Conservation (phyloP, 2,113 vertebrate genomes). For the Gorsachius goisagi region DNA sequence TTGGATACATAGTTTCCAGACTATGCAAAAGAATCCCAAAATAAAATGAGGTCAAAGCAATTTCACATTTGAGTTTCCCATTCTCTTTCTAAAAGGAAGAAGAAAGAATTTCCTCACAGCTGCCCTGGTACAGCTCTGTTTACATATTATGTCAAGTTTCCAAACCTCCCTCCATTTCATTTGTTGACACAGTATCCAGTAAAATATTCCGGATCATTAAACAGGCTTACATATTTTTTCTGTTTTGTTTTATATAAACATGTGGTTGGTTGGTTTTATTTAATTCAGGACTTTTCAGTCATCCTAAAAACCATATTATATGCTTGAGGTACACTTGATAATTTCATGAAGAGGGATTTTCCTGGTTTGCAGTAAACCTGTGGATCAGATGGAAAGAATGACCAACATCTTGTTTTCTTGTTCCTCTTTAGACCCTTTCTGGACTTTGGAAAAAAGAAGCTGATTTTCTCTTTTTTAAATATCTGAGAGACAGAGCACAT, state of each 20-base stretch:
- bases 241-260: not conserved
- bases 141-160: slow-evolving; percentile 7
- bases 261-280: not conserved
- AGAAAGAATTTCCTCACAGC: not conserved
- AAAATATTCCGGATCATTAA: slow-evolving; percentile 27
- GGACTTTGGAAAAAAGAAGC: not conserved
- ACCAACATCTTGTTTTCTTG: not conserved
- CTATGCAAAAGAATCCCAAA: not conserved
- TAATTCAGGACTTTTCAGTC: not conserved
- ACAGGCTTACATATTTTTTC: slow-evolving; percentile 5
- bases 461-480: not conserved
- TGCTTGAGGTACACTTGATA: not conserved
- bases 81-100: not conserved
- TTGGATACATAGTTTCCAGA: not conserved
- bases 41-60: not conserved
- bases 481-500: not conserved
- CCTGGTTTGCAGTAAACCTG: not conserved
- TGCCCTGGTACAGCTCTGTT: not conserved
- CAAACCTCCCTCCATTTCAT: slow-evolving; percentile 2
- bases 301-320: not conserved
- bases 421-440: not conserved
- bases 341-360: not conserved
- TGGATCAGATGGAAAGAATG: not conserved
- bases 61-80: not conserved
- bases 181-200: not conserved